These are phyloP conservation scores for Bryconaethiops microstoma DNA, from an alignment of 2,797 vertebrate genomes.

Conservation along the genomic window DNA sequence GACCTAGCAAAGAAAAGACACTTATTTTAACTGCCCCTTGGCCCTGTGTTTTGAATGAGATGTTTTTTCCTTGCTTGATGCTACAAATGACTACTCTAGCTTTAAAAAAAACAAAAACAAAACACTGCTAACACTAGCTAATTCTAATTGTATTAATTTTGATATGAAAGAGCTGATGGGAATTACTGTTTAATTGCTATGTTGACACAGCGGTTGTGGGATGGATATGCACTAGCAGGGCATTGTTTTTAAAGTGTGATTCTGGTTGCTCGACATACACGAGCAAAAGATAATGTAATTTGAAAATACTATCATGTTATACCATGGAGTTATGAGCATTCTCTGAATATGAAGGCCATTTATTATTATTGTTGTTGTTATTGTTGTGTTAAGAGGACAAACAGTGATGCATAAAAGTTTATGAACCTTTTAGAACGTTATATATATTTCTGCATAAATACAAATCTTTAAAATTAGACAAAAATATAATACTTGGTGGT, in stretches of 20 bases:
- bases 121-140: not conserved
- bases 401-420: too few relatives aligned
- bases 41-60: not conserved
- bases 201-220: not conserved
- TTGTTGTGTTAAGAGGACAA: too few relatives aligned
- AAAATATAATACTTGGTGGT: too few relatives aligned
- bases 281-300: not conserved
- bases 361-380: not conserved
- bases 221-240: not conserved
- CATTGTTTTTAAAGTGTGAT: not conserved
- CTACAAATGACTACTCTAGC: not conserved
- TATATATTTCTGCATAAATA: too few relatives aligned
- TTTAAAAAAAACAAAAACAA: not conserved
- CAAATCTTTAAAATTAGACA: too few relatives aligned
- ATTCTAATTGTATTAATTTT: not conserved
- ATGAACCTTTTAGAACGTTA: too few relatives aligned
- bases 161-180: not conserved
- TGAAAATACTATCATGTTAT: not conserved
- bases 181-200: not conserved
- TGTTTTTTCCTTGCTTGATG: not conserved
- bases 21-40: conserved; percentile 3
- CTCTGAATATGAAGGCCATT: not conserved
- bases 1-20: conserved; percentile 24
- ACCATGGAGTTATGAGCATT: not conserved
- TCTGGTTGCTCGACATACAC: not conserved